Evolutionary conservation across 2,797 vertebrate genomes (phyloP), one percentile per base, ranked within the genome.

Genomic region (Rhinoraja longicauda): DNA sequence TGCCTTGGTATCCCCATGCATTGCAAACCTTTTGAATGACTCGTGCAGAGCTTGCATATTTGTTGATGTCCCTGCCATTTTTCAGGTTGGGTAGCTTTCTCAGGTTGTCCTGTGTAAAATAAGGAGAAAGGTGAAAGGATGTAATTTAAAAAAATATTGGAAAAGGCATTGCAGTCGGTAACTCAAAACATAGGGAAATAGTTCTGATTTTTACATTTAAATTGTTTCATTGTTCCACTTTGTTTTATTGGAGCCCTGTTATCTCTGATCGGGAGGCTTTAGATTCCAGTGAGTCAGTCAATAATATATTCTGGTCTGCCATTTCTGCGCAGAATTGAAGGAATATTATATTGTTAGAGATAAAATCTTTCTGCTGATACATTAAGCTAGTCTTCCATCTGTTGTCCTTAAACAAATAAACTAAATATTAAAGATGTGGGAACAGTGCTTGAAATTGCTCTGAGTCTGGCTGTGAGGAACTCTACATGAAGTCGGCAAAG

Each of bases 1-100:
- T 0, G 98, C 98, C 94, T 98, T 98, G 78, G 97, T 96, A 95
- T 99, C 98, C 0, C 98, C 98, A 0, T 99, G 98, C 94, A 99
- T 94, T 24, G 98, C 97, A 10, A 99, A 99, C 94, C 96, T 98
- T 94, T 96, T 97, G 94, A 99, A 99, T 78, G 98, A 96, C n/a
- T 94, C 95, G 53, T 97, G 96, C 94, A 99, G 96, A 79, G 96
- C 94, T 0, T 97, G 97, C 94, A 97, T 45, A 82, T 98, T 97
- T 0, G 95, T 15, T 21, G 90, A 92, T 45, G 90, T 92, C 29
- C 96, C 97, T 45, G 98, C 98, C 98, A 99, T 99, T 29, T 29
- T 92, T 72, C 67, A 57, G 24, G 24, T 45, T 67, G 17, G 13
- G 24, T 64, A 39, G 21, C 2, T 70, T 72, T 36, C 12, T 64